These are phyloP conservation scores for Thinocorus orbignyianus DNA, from an alignment of 2,113 vertebrate genomes.

Conservation along the genomic window DNA sequence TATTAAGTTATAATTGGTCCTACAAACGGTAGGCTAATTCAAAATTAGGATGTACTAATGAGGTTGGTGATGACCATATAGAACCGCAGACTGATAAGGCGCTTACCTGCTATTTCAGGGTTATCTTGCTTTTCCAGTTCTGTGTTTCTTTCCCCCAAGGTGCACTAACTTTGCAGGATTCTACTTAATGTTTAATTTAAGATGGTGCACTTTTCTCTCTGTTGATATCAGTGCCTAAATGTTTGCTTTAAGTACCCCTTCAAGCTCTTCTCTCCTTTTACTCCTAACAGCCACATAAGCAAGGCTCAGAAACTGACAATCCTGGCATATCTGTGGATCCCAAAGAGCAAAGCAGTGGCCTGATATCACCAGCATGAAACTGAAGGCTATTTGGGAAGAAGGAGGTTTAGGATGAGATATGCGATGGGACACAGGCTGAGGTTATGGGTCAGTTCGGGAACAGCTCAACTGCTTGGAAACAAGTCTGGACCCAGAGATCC, in stretches of 20 bases:
- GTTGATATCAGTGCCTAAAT: background rate
- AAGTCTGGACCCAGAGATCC: background rate
- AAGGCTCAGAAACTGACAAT: background rate
- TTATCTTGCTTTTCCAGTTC: constrained; percentile 53
- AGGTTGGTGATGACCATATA: constrained; percentile 24
- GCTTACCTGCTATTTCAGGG: constrained; percentile 24
- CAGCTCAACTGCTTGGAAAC: background rate
- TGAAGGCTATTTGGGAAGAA: background rate
- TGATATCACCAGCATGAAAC: background rate
- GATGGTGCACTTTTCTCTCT: background rate
- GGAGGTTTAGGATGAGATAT: background rate
- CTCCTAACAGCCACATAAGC: background rate
- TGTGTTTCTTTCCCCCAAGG: background rate
- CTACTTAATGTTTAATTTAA: constrained; percentile 12
- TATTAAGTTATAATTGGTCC: constrained; percentile 28
- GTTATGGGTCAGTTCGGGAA: background rate
- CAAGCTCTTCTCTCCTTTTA: background rate
- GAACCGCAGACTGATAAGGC: constrained; percentile 14
- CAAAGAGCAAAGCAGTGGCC: background rate
- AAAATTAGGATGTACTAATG: constrained; percentile 66
- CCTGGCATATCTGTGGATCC: background rate
- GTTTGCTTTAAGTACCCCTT: background rate
- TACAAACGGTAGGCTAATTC: constrained; percentile 40
- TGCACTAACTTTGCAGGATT: background rate
- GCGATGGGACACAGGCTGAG: background rate